Base-by-base conservation (phyloP, 2,888 invertebrate genomes). In the Arenicola marina region DNA sequence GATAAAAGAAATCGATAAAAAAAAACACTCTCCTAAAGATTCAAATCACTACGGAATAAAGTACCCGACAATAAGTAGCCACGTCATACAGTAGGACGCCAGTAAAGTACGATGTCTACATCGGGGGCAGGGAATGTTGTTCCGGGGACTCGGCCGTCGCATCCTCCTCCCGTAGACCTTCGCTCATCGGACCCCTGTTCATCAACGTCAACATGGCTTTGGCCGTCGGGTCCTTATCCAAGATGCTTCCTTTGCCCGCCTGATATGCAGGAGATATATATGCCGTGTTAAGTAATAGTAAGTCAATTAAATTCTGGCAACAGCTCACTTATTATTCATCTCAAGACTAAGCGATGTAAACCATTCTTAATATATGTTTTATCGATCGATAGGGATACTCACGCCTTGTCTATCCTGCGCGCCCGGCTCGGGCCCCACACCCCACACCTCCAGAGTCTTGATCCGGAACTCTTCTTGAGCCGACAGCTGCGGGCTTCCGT, bases 381-480 rank as follows among this genome's bases (percentile, higher is more conserved):
- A 38, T 38, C 11, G 43, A 38, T 38, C 11, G n/a, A n/a, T n/a
- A n/a, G n/a, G n/a, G n/a, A n/a, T n/a, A n/a, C n/a, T n/a, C n/a
- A n/a, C n/a, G n/a, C n/a, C n/a, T n/a, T n/a, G n/a, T n/a, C n/a
- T n/a, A n/a, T n/a, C n/a, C n/a, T n/a, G n/a, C n/a, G n/a, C n/a
- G n/a, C n/a, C n/a, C n/a, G 28, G 61, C 28, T 61, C 46, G 7
- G 51, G 51, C 24, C 94, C 95, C 0, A 95, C 89, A 2, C 90
- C 92, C 95, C 95, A 96, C 1, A 95, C 91, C 82, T 96, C 95
- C 55, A 93, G 84, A 71, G 89, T 88, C 55, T 89, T 87, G 62
- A 91, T 87, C 51, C 83, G 83, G 84, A 93, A 95, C 64, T 89
- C 86, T 73, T 91, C 89, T 87, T 78, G 89, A 87, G 69, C 71